A percentile compares a stretch with the other conserved stretches of the same genome.
These are phyloP conservation scores for Lochmaea crataegi DNA, from an alignment of 2,888 invertebrate genomes.

Conservation along the genomic window DNA sequence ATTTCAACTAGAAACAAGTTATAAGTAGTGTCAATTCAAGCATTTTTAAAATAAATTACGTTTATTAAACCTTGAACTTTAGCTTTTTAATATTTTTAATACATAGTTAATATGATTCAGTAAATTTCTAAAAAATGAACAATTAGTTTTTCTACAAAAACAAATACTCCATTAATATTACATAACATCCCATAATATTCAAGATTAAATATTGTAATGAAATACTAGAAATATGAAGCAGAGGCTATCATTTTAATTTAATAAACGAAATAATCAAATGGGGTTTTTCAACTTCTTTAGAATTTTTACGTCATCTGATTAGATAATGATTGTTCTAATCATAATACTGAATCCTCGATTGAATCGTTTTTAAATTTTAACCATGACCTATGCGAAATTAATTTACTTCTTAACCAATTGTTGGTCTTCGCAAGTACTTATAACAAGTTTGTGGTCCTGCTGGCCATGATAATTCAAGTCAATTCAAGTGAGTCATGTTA, in stretches of 20 bases:
- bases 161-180: background rate
- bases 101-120: too few relatives aligned
- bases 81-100: too few relatives aligned
- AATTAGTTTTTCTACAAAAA: too few relatives aligned
- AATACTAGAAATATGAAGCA: too few relatives aligned
- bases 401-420: background rate
- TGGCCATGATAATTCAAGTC: conserved; percentile 10
- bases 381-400: conserved; percentile 9
- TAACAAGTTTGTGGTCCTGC: background rate
- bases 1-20: too few relatives aligned
- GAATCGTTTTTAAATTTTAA: conserved; percentile 2
- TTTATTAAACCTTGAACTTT: too few relatives aligned
- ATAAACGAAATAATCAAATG: too few relatives aligned
- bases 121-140: too few relatives aligned
- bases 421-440: background rate
- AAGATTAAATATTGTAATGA: background rate
- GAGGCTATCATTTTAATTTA: too few relatives aligned
- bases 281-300: background rate
- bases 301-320: background rate
- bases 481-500: conserved; percentile 5
- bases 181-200: background rate
- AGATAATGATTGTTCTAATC: conserved; percentile 6
- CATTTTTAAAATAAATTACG: too few relatives aligned
- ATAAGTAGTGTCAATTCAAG: too few relatives aligned
- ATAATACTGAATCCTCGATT: too few relatives aligned